Base-by-base conservation (phyloP, 2,113 vertebrate genomes). In the Notarius quadriscutis region DNA sequence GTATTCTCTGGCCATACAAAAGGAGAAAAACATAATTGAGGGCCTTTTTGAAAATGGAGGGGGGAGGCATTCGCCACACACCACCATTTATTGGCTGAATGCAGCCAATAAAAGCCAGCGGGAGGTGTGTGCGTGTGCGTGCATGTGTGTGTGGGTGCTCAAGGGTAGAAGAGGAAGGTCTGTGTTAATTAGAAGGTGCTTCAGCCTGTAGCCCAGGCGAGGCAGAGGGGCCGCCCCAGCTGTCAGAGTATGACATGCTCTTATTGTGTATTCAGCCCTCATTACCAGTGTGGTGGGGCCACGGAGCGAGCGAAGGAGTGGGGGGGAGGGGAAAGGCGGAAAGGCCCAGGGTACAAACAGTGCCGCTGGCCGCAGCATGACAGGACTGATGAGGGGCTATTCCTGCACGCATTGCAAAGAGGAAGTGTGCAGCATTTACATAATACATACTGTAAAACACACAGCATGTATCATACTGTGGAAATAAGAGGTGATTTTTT, bases 151-250 rank as follows among this genome's bases (percentile, higher is more conserved):
- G 75, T 67, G 75, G 84, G 87, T 60, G 87, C 57, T 84, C 17
- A 78, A 75, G 91, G 89, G 92, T 91, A 84, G 88, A 93, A 93
- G 92, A 93, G 92, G 93, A 94, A 93, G 94, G 94, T 93, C 94
- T 93, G 94, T 95, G 94, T 95, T 96, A 96, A 96, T 95, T 96
- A 95, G 94, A 93, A 94, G 95, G 95, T 95, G 94, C 95, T 96
- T 95, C 94, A 95, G 95, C 92, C 94, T 90, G 88, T 93, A 94
- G 94, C 91, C 91, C 91, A 85, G 93, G 94, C 94, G 91, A 93
- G 94, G 94, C 92, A 90, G 90, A 93, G 94, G 94, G 94, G 92
- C 94, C 90, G 91, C 93, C 93, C 93, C 95, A 95, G 94, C 94
- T 96, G 95, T 95, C 93, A 91, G 93, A 95, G 92, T 92, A 93